A percentile compares a stretch with the other conserved stretches of the same genome.
Conservation (phyloP, 2,113 vertebrate genomes). For the Myrmecobius fasciatus region DNA sequence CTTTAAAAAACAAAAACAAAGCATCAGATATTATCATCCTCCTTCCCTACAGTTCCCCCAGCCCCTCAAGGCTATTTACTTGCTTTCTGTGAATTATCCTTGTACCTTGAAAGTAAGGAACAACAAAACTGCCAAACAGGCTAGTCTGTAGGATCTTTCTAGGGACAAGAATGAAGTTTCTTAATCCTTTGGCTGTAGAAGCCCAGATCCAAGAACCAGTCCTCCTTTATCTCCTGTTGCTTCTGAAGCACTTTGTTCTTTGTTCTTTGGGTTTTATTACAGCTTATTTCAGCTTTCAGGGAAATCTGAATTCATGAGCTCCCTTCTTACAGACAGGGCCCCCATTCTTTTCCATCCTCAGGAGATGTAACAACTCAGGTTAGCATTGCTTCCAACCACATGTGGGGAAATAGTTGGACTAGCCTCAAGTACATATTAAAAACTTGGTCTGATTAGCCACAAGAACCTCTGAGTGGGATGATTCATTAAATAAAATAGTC, state of each 20-base stretch:
- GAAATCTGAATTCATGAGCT: constrained; percentile 71
- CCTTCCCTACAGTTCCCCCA: background rate
- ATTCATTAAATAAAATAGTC: constrained; percentile 56
- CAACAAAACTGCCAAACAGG: constrained; percentile 47
- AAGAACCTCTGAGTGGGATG: constrained; percentile 66
- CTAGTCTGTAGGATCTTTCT: constrained; percentile 49
- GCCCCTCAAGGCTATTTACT: constrained; percentile 21
- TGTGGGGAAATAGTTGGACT: constrained; percentile 64
- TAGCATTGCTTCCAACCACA: constrained; percentile 58
- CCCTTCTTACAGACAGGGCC: constrained; percentile 45
- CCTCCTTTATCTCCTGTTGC: constrained; percentile 58
- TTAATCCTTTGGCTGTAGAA: constrained; percentile 62
- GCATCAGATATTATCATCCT: constrained; percentile 14
- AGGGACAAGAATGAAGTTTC: constrained; percentile 60
- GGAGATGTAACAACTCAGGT: constrained; percentile 44
- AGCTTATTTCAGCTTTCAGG: constrained; percentile 59
- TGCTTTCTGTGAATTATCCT: constrained; percentile 50
- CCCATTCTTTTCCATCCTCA: constrained; percentile 59
- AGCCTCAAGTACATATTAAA: constrained; percentile 69
- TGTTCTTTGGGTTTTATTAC: constrained; percentile 68
- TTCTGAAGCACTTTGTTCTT: constrained; percentile 71
- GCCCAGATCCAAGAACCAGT: background rate
- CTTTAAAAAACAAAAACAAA: background rate
- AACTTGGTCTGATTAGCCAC: constrained; percentile 59
- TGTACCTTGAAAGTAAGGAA: constrained; percentile 11